Percentiles rank a stretch among this genome's conserved stretches.
phyloP scores from a whole-genome alignment of 2,113 vertebrate genomes.

The Periophthalmodon schlosseri region DNA sequence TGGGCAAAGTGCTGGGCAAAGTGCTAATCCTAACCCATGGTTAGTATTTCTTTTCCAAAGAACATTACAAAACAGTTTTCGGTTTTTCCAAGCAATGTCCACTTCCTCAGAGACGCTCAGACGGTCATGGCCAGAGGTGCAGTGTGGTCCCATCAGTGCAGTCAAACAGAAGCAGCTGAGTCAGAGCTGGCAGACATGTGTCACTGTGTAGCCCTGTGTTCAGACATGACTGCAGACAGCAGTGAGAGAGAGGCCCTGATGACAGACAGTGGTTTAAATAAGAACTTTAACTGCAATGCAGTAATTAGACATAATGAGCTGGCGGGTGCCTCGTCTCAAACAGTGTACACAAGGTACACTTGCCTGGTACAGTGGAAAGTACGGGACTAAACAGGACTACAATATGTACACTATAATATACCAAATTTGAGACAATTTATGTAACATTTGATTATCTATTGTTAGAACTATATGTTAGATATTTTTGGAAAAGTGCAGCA shows the following conservation, averaged over 20 bases:
- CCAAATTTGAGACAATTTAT: background rate
- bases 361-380: background rate
- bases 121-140: background rate
- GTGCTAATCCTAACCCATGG: too few relatives aligned
- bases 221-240: constrained; percentile 6
- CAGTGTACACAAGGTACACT: constrained; percentile 1
- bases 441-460: too few relatives aligned
- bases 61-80: background rate
- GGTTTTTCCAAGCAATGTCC: background rate
- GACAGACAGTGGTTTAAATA: constrained; percentile 2
- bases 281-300: background rate
- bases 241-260: background rate
- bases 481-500: too few relatives aligned
- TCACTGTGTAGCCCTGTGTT: background rate
- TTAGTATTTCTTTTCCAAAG: background rate
- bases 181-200: background rate
- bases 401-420: background rate
- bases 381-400: background rate
- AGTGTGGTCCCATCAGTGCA: background rate
- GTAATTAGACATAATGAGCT: background rate
- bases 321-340: background rate
- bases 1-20: too few relatives aligned
- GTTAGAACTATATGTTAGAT: too few relatives aligned
- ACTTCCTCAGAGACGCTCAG: background rate
- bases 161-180: constrained; percentile 6